Percentiles rank a stretch among this genome's conserved stretches.
Conservation (phyloP, 2,888 invertebrate species). For the Tanypteryx hageni region DNA sequence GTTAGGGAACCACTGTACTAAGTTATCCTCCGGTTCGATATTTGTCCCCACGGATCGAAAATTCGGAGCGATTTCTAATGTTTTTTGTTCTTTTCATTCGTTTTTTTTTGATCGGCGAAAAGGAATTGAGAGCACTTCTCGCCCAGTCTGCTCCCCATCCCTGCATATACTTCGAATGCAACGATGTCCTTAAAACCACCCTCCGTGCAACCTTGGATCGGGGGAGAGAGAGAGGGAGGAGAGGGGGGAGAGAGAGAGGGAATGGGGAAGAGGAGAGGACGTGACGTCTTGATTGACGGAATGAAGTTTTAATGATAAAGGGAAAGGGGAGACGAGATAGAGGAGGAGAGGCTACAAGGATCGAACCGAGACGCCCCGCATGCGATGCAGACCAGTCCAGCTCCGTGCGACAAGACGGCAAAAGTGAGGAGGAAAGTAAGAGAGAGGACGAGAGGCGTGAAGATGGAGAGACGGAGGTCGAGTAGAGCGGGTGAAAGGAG, state of each 20-base stretch:
- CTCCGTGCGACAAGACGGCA: slow-evolving; percentile 64
- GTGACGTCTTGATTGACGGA: not conserved
- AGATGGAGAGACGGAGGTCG: slow-evolving; percentile 36
- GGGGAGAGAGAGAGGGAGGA: not conserved
- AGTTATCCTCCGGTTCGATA: no score
- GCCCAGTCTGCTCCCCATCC: no score
- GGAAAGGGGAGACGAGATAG: slow-evolving; percentile 68
- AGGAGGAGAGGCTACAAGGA: not conserved
- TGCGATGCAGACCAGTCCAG: not conserved
- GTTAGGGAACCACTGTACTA: no score
- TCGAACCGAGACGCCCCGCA: not conserved
- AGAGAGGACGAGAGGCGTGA: slow-evolving; percentile 64
- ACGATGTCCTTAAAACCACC: no score
- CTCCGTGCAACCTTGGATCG: not conserved
- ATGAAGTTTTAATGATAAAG: not conserved
- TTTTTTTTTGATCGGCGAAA: no score
- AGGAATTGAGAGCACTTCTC: no score
- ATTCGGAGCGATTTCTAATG: no score
- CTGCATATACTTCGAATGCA: no score
- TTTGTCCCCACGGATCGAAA: no score
- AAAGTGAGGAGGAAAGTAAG: slow-evolving; percentile 64
- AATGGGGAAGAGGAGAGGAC: not conserved
- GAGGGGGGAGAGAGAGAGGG: not conserved
- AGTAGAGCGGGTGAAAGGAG: slow-evolving; percentile 63
- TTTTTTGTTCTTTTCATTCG: no score